Percentiles rank a stretch among this genome's conserved stretches.
Evolutionary conservation across 1,140 invertebrate species (phyloP).

Genomic region (Formica selysi): DNA sequence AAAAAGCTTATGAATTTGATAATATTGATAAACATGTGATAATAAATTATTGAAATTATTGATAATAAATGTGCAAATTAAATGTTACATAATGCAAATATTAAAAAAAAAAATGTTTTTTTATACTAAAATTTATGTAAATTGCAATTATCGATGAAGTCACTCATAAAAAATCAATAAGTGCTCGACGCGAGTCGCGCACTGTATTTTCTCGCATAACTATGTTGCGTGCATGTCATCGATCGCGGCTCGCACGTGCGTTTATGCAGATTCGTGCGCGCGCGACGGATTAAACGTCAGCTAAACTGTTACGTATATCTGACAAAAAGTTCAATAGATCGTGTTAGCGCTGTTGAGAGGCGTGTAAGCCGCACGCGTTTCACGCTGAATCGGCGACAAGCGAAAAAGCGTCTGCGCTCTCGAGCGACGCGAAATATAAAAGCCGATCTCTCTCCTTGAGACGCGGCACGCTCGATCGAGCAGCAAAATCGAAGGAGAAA

Average conservation of each 20-base stretch:
- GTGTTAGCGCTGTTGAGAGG: slow-evolving; percentile 3
- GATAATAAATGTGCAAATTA: neutral
- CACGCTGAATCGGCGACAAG: slow-evolving; percentile 28
- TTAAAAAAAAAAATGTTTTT: neutral
- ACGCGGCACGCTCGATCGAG: slow-evolving; percentile 68
- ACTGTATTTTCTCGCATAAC: neutral
- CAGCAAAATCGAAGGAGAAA: slow-evolving; percentile 45
- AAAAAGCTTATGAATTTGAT: neutral
- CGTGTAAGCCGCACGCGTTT: slow-evolving; percentile 12
- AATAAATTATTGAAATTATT: no score
- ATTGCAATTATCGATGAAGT: neutral
- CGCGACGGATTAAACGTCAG: neutral
- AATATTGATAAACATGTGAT: slow-evolving; percentile 29
- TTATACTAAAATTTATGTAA: neutral
- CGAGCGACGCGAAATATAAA: slow-evolving; percentile 15
- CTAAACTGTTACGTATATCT: neutral
- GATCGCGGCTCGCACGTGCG: slow-evolving; percentile 6
- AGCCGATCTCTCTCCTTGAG: slow-evolving; percentile 55
- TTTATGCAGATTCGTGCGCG: slow-evolving; percentile 31
- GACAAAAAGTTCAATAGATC: slow-evolving; percentile 9
- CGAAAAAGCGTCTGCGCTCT: neutral
- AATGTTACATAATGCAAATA: neutral
- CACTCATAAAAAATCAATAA: neutral
- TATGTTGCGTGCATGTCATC: neutral
- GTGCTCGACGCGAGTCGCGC: neutral